Base-by-base conservation (phyloP, 64 coral and sea anemone species). In the Platygyra sinensis region DNA sequence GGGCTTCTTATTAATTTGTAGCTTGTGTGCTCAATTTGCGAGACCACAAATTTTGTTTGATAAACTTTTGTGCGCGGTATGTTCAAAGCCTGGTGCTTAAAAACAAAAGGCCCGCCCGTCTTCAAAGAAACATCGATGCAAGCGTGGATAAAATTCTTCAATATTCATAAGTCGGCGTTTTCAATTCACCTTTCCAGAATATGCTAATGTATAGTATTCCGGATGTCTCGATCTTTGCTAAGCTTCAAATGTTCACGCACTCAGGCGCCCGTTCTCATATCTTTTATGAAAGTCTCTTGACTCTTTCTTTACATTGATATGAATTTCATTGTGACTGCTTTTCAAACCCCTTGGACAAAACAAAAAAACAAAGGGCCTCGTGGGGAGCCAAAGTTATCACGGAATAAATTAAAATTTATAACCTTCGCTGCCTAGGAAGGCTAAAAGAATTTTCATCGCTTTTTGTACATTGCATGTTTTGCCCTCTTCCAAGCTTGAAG, bases 391-490 rank as follows among this genome's bases (percentile, higher is more conserved):
- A 8, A 30, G 38, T 83, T 83, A 46, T 83, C 60, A 42, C 3
- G 20, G 60, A 83, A 83, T 83, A 31, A 64, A 83, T 83, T 65
- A 65, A 80, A 83, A n/a, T 11, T 27, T 69, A 29, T 69, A 69
- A 69, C 29, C 65, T 25, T n/a, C 9, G 65, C 65, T 69, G 65
- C 25, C n/a, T 69, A 29, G 65, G 22, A 24, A n/a, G 65, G 29
- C 65, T 27, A 10, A 27, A 69, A 69, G 22, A 69, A n/a, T n/a
- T 69, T 69, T 69, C 25, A 27, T 29, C 22, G 7, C 24, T 69
- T 69, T 69, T 3, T 10, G 65, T 28, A 25, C 22, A 27, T n/a
- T 27, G 10, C 22, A 16, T 30, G 30, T 31, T 0, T 2, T 51
- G 38, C 10, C 1, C 5, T 19, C 11, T 42, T 85, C 15, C 11